These are phyloP conservation scores for Diorhabda elongata DNA, from an alignment of 1,140 invertebrate genomes.

Conservation along the genomic window DNA sequence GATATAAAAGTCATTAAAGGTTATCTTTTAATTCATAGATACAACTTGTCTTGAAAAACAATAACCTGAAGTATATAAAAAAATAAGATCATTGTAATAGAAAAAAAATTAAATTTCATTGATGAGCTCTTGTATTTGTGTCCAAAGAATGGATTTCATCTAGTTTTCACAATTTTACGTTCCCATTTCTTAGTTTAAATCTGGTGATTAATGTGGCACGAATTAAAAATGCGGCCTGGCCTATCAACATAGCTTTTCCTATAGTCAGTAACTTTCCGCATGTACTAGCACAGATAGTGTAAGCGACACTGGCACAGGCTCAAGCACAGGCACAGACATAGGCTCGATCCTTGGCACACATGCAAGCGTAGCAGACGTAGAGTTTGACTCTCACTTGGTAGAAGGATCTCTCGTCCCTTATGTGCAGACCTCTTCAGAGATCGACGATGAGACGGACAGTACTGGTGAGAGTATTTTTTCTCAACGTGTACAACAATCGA, in stretches of 20 bases:
- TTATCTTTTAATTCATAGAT: too few species aligned
- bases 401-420: constrained; percentile 45
- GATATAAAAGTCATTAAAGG: too few species aligned
- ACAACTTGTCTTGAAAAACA: too few species aligned
- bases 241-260: constrained; percentile 5
- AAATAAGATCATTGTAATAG: too few species aligned
- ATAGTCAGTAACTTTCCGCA: constrained; percentile 38
- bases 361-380: constrained; percentile 40
- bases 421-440: constrained; percentile 41
- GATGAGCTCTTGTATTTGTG: too few species aligned
- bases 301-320: constrained; percentile 37
- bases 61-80: too few species aligned
- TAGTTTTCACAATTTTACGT: too few species aligned
- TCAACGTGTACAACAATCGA: constrained; percentile 21
- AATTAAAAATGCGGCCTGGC: background rate
- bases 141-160: too few species aligned
- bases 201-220: background rate
- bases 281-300: constrained; percentile 40
- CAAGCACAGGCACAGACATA: constrained; percentile 42
- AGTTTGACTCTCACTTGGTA: constrained; percentile 43
- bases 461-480: constrained; percentile 41
- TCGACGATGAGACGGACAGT: constrained; percentile 40
- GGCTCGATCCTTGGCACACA: constrained; percentile 40
- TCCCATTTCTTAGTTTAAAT: too few species aligned
- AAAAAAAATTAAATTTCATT: too few species aligned